Base-by-base conservation (phyloP, 2,797 vertebrate species). In the Brachymystax lenok region DNA sequence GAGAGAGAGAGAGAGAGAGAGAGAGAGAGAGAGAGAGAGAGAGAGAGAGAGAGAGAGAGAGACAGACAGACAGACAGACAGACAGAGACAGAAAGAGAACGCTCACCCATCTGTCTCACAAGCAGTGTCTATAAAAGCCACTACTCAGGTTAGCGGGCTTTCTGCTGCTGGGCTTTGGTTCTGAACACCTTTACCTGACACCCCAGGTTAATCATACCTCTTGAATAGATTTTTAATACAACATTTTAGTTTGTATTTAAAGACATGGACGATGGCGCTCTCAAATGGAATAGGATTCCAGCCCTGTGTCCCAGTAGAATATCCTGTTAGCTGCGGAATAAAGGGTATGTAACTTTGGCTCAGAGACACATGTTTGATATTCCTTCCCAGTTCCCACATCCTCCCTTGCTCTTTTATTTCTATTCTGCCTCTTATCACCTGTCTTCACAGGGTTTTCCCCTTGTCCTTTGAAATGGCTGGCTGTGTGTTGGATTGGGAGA, bases 401-500 rank as follows among this genome's bases (percentile, higher is more conserved):
- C 75, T 75, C 30, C 13, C 21, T 14, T 10, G 2, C 21, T 27
- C 12, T 6, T 33, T 35, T 14, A 69, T 69, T 19, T 50, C 63
- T 74, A 66, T 68, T 76, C 66, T 61, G 69, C 67, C 77, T 87
- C 83, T 84, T 78, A 79, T 84, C 63, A 67, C 70, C 46, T 46
- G 30, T 52, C 46, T 74, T 80, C 66, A 54, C 52, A 17, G 80
- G 27, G 61, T 40, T 78, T 74, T 19, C 17, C 35, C 14, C n/a
- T n/a, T n/a, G 27, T 4, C 59, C 76, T 80, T 82, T 84, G 76
- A 85, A 86, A 83, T 28, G 12, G 12, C 63, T 66, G 54, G 3
- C 67, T 64, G 63, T 79, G 75, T 74, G 66, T 74, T 76, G 74
- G n/a, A 54, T 77, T 73, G 71, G 68, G 54, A 50, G 40, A 72